Base-by-base conservation (phyloP, 2,888 invertebrate species). In the Leptopilina syphax region DNA sequence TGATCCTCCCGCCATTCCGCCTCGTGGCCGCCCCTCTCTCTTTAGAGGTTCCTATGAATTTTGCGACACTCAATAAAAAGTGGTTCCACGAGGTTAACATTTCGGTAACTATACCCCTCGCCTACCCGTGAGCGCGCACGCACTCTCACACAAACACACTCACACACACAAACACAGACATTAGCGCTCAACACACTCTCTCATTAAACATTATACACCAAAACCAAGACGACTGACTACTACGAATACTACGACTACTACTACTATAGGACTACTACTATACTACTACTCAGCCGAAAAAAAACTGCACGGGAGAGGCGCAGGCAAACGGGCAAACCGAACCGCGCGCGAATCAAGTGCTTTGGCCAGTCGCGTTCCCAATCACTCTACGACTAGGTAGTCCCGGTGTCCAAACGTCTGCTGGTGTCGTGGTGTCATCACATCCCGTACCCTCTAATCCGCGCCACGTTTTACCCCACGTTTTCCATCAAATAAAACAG, bases 31-130 rank as follows among this genome's bases (percentile, higher is more conserved):
- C 86, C 89, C 88, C 87, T 87, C 85, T 87, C 85, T 87, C 86
- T 90, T 92, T 81, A 85, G 88, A 92, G 92, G 93, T 93, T 93
- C 93, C 93, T 93, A 93, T 93, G 94, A 93, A 93, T 94, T 91
- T 93, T 93, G 93, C 93, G 93, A 93, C 92, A 93, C 93, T 93
- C 93, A 93, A 93, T 93, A 93, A 94, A 94, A 94, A 94, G 94
- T 93, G 93, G 94, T 93, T 93, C 93, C 93, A 93, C 93, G 93
- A 93, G 93, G 93, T 93, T 93, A 93, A 93, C 92, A 92, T 92
- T 92, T 92, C 91, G 92, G 92, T 92, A 92, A 92, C 92, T 92
- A 91, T 92, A 92, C 91, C 91, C 90, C 90, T 91, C 89, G 89
- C 88, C 88, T 88, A 87, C 87, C 87, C 88, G 83, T 34, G 83